Evolutionary conservation across 1,140 invertebrate genomes (phyloP), one percentile per base, ranked within the genome.

Genomic region (Calosoma granatense): DNA sequence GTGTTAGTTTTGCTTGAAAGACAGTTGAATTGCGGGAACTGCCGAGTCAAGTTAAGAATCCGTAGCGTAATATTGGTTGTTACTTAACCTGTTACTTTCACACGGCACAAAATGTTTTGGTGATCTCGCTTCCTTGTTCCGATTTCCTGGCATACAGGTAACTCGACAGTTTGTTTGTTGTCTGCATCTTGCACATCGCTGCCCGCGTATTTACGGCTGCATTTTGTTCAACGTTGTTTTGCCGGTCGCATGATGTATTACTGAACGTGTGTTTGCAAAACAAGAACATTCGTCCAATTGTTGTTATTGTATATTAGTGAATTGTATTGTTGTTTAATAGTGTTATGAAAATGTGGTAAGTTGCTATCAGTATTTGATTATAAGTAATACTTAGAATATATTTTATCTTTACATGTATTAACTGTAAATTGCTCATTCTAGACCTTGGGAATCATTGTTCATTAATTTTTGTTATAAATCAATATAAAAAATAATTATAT

Each of bases 121-220:
- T 47, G 41, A 47, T 47, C 15, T 47, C 17, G 41, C 41, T 47
- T 47, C 41, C 41, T 47, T 17, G 41, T 47, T 47, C 41, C 41
- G 41, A 12, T 47, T 47, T 47, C 41, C 41, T 47, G 15, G 9
- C 9, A 36, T 47, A 4, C 41, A 47, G 41, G 41, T 47, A 47
- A 47, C 41, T 47, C 17, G n/a, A n/a, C n/a, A n/a, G 9, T 11
- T 47, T 47, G 17, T 17, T 47, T 47, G 9, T 47, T 47, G 15
- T 47, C 17, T 4, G 26, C 26, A 30, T 30, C 14, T 30, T 30
- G 14, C 26, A 14, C 14, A 30, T 30, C 26, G 26, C 14, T 30
- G 26, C 14, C 26, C 6, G 4, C 26, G 26, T 14, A 30, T 30
- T 30, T 30, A 30, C n/a, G n/a, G 26, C 14, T 47, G 17, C 4